Evolutionary conservation across 2,888 invertebrate genomes (phyloP).

Genomic region (Elegia similella): DNA sequence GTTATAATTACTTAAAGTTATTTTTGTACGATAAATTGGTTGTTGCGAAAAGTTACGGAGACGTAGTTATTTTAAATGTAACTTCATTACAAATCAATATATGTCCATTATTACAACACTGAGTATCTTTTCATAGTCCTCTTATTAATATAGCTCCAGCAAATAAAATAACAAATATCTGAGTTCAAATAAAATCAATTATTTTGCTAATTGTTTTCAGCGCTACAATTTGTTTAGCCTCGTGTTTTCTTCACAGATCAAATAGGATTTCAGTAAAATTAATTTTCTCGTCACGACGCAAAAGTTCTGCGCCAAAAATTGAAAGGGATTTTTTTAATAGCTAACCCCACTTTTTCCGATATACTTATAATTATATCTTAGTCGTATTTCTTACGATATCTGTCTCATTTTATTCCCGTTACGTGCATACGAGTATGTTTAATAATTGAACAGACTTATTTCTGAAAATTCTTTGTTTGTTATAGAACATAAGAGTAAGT

Average conservation of each 20-base stretch:
- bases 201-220: constrained; percentile 1
- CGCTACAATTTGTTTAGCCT: background rate
- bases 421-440: too few species aligned
- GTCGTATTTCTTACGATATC: background rate
- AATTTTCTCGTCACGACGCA: constrained; percentile 23
- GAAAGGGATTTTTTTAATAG: background rate
- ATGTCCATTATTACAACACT: too few species aligned
- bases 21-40: too few species aligned
- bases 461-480: too few species aligned
- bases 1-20: too few species aligned
- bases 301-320: constrained; percentile 8
- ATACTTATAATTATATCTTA: background rate
- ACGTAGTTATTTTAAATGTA: too few species aligned
- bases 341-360: background rate
- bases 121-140: too few species aligned
- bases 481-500: too few species aligned
- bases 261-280: constrained; percentile 13
- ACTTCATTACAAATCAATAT: too few species aligned
- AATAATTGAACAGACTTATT: too few species aligned
- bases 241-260: background rate
- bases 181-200: background rate
- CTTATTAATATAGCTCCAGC: too few species aligned
- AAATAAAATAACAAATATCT: background rate
- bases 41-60: too few species aligned
- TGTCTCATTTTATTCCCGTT: background rate